Conservation (phyloP, 2,888 invertebrate species). For the Dinocampus coccinellae region DNA sequence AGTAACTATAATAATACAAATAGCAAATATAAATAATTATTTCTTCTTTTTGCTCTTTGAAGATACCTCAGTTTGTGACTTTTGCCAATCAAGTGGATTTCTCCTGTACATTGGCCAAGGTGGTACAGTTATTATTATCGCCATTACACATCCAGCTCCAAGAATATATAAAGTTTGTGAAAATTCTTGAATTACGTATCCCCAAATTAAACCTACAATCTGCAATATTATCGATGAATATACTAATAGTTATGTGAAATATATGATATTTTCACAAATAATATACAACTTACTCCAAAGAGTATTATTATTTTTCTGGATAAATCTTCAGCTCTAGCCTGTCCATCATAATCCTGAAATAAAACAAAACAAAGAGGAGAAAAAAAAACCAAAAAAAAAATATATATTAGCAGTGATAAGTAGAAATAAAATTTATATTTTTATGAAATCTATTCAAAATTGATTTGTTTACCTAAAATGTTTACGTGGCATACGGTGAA, state of each 20-base stretch:
- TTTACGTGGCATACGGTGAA: constrained; percentile 31
- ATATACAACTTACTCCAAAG: constrained; percentile 79
- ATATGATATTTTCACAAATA: not conserved
- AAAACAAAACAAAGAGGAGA: constrained; percentile 25
- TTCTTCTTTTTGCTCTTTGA: constrained; percentile 71
- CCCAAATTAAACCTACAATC: constrained; percentile 91
- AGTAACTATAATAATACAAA: not conserved
- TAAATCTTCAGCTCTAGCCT: constrained; percentile 88
- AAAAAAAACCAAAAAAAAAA: no score
- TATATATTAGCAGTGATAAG: no score
- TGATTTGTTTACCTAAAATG: no score
- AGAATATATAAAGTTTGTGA: constrained; percentile 95
- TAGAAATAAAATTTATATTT: not conserved
- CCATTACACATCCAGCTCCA: constrained; percentile 90
- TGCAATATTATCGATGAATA: constrained; percentile 53
- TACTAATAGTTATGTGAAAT: not conserved
- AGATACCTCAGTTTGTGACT: constrained; percentile 71
- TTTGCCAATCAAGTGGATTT: constrained; percentile 92
- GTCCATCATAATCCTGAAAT: constrained; percentile 88
- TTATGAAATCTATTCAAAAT: no score
- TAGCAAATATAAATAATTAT: constrained; percentile 50
- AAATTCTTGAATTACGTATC: constrained; percentile 94
- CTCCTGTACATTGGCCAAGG: constrained; percentile 97
- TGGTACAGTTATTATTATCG: constrained; percentile 90
- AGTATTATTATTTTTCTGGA: constrained; percentile 91